Conservation (phyloP, 2,797 vertebrate species). For the Myotis pilosus region DNA sequence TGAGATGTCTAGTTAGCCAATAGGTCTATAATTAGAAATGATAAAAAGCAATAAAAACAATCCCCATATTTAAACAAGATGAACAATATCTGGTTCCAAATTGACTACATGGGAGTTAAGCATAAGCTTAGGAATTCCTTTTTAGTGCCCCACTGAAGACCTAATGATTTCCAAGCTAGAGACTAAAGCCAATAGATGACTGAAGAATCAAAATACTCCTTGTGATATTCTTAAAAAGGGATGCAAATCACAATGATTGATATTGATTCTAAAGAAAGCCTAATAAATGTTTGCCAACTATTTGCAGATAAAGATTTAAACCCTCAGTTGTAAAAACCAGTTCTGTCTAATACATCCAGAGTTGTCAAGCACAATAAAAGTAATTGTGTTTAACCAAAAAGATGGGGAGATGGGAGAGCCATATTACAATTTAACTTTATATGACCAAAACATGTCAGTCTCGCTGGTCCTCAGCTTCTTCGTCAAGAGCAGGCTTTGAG, state of each 20-base stretch:
- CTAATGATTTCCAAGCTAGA: not conserved
- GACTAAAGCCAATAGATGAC: constrained; percentile 17
- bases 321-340: not conserved
- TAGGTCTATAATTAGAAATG: constrained; percentile 26
- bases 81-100: constrained; percentile 19
- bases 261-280: constrained; percentile 46
- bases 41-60: constrained; percentile 22
- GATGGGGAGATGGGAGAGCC: not conserved
- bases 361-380: not conserved
- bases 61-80: constrained; percentile 1
- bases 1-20: constrained; percentile 22
- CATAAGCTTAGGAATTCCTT: constrained; percentile 2
- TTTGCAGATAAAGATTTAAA: constrained; percentile 14
- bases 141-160: not conserved
- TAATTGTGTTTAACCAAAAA: constrained; percentile 12
- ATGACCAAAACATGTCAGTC: not conserved
- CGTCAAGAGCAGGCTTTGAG: not conserved
- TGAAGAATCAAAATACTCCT: not conserved
- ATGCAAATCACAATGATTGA: constrained; percentile 16
- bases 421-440: not conserved
- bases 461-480: not conserved
- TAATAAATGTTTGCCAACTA: constrained; percentile 34
- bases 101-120: constrained; percentile 31
- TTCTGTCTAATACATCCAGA: not conserved
- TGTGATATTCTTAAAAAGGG: constrained; percentile 36